phyloP scores from a whole-genome alignment of 2,888 invertebrate genomes.

The Koerneria pararmatus region DNA sequence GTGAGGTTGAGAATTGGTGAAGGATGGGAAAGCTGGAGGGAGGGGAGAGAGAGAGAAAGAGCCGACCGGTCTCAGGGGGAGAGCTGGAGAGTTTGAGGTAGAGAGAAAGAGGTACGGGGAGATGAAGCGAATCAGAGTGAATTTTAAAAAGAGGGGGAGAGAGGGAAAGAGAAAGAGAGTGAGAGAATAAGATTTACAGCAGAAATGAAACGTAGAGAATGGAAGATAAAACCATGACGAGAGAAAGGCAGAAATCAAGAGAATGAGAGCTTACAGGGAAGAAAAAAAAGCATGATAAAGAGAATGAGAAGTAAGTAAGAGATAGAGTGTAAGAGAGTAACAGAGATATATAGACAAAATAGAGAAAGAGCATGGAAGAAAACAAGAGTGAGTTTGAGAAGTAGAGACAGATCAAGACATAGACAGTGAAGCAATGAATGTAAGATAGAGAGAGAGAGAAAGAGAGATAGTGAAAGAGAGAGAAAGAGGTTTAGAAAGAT shows the following conservation, averaged over 20 bases:
- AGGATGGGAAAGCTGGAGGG: too few relatives aligned
- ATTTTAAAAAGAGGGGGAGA: not conserved
- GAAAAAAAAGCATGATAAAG: constrained; percentile 19
- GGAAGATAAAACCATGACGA: too few relatives aligned
- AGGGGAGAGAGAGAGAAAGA: too few relatives aligned
- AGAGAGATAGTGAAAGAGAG: constrained; percentile 18
- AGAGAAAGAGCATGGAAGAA: constrained; percentile 21
- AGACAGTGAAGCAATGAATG: constrained; percentile 1
- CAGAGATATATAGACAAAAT: constrained; percentile 16
- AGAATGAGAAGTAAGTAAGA: constrained; percentile 26
- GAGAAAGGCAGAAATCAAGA: too few relatives aligned
- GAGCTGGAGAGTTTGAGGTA: too few relatives aligned
- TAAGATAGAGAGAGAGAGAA: constrained; percentile 16
- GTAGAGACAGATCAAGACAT: too few relatives aligned
- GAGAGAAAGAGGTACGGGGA: not conserved
- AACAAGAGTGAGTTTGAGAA: constrained; percentile 23
- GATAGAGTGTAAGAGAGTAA: constrained; percentile 19
- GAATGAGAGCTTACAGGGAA: not conserved
- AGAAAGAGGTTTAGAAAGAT: constrained; percentile 22
- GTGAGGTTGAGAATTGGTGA: too few relatives aligned
- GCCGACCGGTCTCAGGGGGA: too few relatives aligned
- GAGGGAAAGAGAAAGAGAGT: constrained; percentile 17
- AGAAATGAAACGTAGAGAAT: too few relatives aligned
- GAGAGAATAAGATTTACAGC: too few relatives aligned
- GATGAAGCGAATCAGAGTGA: not conserved